Conservation (phyloP, 1,140 invertebrate species). For the Anoplolepis gracilipes region DNA sequence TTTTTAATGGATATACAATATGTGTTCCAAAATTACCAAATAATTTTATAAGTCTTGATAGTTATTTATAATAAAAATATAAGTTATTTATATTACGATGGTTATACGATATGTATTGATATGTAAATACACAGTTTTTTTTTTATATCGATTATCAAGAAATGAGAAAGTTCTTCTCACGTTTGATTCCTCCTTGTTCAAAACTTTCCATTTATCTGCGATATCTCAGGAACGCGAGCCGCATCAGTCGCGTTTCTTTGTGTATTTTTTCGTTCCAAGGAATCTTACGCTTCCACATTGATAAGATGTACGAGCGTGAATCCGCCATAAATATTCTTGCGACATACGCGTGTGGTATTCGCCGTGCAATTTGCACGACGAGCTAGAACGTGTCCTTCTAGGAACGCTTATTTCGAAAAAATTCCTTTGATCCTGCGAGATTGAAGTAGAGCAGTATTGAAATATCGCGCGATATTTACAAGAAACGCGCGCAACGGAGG, state of each 20-base stretch:
- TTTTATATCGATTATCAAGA: background rate
- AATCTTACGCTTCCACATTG: constrained; percentile 5
- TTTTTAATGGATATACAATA: too few species aligned
- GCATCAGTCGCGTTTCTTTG: constrained; percentile 4
- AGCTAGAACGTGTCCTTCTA: constrained; percentile 21
- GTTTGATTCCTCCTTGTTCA: background rate
- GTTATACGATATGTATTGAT: background rate
- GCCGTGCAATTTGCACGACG: constrained; percentile 30
- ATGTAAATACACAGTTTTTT: background rate
- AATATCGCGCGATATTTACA: constrained; percentile 3
- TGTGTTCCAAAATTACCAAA: background rate
- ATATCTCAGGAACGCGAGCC: constrained; percentile 8
- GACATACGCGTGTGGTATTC: background rate
- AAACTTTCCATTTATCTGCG: constrained; percentile 11
- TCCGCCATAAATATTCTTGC: constrained; percentile 24
- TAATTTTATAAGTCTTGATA: background rate
- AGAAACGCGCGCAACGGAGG: background rate
- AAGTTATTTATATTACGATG: background rate
- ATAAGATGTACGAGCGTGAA: background rate
- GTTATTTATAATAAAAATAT: background rate
- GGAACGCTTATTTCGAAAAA: background rate
- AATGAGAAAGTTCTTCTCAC: background rate
- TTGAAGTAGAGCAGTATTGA: constrained; percentile 3
- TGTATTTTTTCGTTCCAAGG: constrained; percentile 2
- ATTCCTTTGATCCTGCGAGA: constrained; percentile 62